Evolutionary conservation across 2,797 vertebrate species (phyloP).

Genomic region (Megaceryle alcyon): DNA sequence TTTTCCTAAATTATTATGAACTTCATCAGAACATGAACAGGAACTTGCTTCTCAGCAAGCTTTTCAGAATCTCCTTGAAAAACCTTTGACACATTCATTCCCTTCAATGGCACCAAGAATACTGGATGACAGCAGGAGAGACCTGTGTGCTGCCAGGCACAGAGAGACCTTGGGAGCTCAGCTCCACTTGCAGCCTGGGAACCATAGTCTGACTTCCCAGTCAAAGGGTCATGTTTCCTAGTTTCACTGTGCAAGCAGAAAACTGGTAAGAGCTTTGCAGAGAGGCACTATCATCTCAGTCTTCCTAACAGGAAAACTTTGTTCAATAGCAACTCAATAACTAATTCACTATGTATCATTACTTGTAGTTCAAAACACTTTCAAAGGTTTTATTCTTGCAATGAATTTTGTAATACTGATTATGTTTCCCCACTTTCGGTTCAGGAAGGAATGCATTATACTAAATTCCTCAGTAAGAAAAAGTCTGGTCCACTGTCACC

Average conservation of each 20-base stretch:
- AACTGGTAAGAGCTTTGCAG: background rate
- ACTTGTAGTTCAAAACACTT: background rate
- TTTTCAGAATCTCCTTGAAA: background rate
- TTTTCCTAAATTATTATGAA: background rate
- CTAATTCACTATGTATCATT: background rate
- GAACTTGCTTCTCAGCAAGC: background rate
- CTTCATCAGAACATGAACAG: background rate
- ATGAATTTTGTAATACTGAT: background rate
- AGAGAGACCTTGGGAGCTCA: background rate
- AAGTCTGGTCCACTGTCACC: no score
- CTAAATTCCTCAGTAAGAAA: background rate
- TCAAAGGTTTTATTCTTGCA: background rate
- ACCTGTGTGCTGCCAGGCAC: background rate
- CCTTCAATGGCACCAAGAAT: background rate
- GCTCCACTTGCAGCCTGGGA: background rate
- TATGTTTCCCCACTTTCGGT: background rate
- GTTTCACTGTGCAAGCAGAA: background rate
- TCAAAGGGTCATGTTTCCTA: background rate
- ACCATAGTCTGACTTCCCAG: background rate
- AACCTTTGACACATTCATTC: background rate
- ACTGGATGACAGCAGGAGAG: background rate
- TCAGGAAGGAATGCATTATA: background rate
- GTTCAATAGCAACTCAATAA: background rate
- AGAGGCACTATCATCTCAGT: background rate
- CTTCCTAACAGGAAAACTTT: fast-evolving